Conservation (phyloP, 2,888 invertebrate genomes). For the Philaethria dido region DNA sequence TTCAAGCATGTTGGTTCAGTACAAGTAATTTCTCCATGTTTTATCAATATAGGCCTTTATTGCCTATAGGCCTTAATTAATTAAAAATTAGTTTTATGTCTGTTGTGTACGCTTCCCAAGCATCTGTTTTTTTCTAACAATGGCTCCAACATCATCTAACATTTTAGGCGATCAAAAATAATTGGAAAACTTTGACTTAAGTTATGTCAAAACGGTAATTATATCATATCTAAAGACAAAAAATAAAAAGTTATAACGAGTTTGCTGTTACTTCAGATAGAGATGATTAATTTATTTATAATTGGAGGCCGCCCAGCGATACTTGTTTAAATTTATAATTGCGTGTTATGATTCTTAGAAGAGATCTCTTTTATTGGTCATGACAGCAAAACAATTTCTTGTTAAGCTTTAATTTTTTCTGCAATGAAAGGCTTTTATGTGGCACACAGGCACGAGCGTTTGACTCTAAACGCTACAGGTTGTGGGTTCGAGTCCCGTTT, state of each 20-base stretch:
- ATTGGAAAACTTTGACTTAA: constrained; percentile 29
- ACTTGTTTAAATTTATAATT: constrained; percentile 14
- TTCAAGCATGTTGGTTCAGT: not conserved
- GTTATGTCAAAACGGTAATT: constrained; percentile 20
- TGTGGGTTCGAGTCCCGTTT: too few species aligned
- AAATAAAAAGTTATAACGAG: constrained; percentile 27
- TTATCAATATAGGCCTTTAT: not conserved
- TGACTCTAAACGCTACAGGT: too few species aligned
- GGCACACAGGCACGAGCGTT: too few species aligned
- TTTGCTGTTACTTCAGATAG: constrained; percentile 19
- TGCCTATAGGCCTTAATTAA: not conserved
- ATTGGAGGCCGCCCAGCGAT: constrained; percentile 14
- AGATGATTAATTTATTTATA: constrained; percentile 25
- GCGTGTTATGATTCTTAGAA: not conserved
- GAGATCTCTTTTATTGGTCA: constrained; percentile 3
- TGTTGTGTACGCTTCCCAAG: not conserved
- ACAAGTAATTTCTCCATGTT: not conserved
- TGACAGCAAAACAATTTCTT: constrained; percentile 5
- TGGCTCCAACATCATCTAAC: not conserved
- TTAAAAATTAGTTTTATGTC: too few species aligned
- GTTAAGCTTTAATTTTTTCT: constrained; percentile 8
- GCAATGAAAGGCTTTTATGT: not conserved
- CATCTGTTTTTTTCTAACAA: not conserved
- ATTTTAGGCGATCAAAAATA: constrained; percentile 16
- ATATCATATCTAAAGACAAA: constrained; percentile 21